phyloP scores from a whole-genome alignment of 2,797 vertebrate species.

The Diceros bicornis region DNA sequence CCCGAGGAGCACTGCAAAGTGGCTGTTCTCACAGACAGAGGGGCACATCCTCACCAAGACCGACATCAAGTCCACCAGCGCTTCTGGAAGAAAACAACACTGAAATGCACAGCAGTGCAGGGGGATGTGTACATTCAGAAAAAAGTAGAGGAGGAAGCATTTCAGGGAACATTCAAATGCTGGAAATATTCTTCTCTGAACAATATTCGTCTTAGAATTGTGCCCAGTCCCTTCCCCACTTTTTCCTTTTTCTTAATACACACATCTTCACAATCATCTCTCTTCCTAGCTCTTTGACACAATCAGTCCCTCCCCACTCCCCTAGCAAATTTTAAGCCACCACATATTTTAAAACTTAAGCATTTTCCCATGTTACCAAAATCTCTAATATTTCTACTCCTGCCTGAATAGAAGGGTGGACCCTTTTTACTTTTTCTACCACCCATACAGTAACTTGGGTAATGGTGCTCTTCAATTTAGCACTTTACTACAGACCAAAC shows the following conservation, averaged over 20 bases:
- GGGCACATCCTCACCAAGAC: slow-evolving; percentile 93
- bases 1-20: slow-evolving; percentile 95
- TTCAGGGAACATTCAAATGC: accelerated
- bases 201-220: accelerated
- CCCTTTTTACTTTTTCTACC: neutral
- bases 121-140: accelerated
- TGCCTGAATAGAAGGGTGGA: neutral
- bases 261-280: neutral
- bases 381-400: too few relatives aligned
- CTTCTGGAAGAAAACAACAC: slow-evolving; percentile 89
- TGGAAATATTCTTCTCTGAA: neutral
- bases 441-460: neutral
- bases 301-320: neutral
- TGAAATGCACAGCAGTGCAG: accelerated
- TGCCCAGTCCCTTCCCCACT: accelerated
- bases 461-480: neutral
- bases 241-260: neutral
- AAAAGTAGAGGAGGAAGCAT: accelerated
- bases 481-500: neutral
- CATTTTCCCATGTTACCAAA: neutral
- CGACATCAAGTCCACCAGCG: slow-evolving; percentile 93
- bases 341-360: neutral
- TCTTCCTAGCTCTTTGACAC: neutral
- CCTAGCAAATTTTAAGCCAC: neutral
- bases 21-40: slow-evolving; percentile 92